Conservation (phyloP, 2,888 invertebrate genomes). For the Caenorhabditis angaria region DNA sequence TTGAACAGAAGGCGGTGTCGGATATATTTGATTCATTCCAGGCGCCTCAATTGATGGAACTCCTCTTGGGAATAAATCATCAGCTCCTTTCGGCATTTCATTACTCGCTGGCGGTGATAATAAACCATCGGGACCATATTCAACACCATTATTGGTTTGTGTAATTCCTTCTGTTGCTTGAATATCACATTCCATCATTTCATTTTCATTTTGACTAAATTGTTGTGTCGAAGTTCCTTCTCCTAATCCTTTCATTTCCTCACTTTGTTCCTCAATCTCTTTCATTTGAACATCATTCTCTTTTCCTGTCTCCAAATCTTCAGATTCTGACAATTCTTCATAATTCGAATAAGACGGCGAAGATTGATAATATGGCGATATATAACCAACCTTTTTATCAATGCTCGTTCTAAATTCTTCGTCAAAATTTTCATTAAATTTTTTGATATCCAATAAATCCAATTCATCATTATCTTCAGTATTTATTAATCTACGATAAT, state of each 20-base stretch:
- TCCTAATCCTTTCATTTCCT: conserved; percentile 25
- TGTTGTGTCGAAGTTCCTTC: conserved; percentile 27
- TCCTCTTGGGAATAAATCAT: conserved; percentile 18
- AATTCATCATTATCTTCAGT: neutral
- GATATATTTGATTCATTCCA: conserved; percentile 64
- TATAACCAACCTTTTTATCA: conserved; percentile 8
- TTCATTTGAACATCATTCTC: neutral
- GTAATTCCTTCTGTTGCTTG: neutral
- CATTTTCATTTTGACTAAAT: conserved; percentile 17
- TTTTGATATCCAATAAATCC: conserved; percentile 1
- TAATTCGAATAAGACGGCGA: conserved; percentile 10
- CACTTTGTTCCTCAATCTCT: neutral
- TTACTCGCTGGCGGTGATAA: conserved; percentile 70
- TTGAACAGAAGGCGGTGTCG: conserved; percentile 69
- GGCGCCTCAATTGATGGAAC: conserved; percentile 49
- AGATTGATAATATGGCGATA: conserved; percentile 8
- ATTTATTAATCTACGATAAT: neutral
- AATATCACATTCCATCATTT: neutral
- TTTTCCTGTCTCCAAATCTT: conserved; percentile 16
- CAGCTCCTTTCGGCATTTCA: conserved; percentile 39
- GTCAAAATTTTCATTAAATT: neutral
- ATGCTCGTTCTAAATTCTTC: conserved; percentile 1
- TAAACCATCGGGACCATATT: conserved; percentile 39
- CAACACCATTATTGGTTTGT: neutral
- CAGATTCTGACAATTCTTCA: neutral